Percentiles rank a stretch among this genome's conserved stretches.
phyloP scores from a whole-genome alignment of 1,140 invertebrate species.

The Aphis gossypii region DNA sequence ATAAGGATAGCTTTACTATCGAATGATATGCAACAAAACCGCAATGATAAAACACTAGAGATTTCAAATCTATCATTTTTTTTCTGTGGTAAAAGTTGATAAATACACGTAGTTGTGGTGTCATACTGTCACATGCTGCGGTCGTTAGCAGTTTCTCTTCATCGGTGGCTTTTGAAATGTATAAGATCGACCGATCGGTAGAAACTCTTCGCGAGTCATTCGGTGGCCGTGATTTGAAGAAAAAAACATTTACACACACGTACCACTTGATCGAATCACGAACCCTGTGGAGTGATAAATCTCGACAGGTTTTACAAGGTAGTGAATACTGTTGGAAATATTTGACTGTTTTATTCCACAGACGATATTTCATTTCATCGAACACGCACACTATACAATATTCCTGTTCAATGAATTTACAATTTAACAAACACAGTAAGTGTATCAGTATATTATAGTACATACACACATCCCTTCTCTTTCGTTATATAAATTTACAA shows the following conservation, averaged over 20 bases:
- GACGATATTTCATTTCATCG: neutral
- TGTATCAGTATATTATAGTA: neutral
- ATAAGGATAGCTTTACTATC: neutral
- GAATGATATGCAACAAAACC: neutral
- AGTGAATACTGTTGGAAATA: neutral
- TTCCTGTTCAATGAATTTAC: constrained; percentile 1
- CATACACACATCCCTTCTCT: neutral
- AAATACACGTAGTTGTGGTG: neutral
- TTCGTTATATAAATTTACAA: neutral
- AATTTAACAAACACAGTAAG: neutral
- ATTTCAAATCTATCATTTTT: neutral
- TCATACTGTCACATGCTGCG: neutral
- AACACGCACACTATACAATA: neutral
- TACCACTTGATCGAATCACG: neutral
- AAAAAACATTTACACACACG: neutral
- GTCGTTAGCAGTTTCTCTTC: neutral
- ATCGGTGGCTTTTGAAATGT: neutral
- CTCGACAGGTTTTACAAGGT: neutral
- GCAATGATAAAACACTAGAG: neutral
- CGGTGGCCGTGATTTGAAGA: neutral
- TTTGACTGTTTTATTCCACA: neutral
- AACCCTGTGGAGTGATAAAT: neutral
- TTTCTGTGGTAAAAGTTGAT: neutral
- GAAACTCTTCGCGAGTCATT: neutral
- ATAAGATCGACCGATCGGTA: neutral